Base-by-base conservation (phyloP, 2,797 vertebrate species). In the Hypotaenidia okinawae region DNA sequence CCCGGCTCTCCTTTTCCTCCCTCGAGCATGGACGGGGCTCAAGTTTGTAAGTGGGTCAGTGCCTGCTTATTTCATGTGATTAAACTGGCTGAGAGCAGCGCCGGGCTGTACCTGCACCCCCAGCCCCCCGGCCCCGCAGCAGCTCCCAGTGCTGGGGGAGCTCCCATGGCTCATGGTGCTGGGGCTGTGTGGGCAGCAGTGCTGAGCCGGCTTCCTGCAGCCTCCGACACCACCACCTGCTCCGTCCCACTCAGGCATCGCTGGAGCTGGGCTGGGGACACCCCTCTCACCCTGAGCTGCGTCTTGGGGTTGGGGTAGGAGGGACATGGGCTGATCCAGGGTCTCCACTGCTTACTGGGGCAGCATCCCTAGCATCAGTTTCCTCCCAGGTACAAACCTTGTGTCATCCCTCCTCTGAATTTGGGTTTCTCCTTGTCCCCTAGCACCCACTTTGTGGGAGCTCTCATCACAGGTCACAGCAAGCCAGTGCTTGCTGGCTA, bases 141-240 rank as follows among this genome's bases (percentile, higher is more conserved):
- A 70, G 45, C 51, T 82, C 61, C 28, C 43, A 45, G 43, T 10
- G 18, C 43, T 45, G 43, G 43, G 18, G 43, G 43, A 19, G 43
- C 18, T 45, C 43, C 43, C 43, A 8, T 43, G 41, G 41, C 41
- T 43, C 7, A 4, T 8, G 39, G 13, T 1, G 1, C 59, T 0
- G 5, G 8, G 24, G 19, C 79, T 75, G 24, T 3, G 9, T 4
- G 61, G 80, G 61, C 10, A 21, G 58, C 6, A 25, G 54, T 49
- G 41, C 22, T 0, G 1, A 32, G n/a, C 15, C 41, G 5, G 24
- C 12, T 6, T n/a, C 64, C 43, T 4, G 22, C 32, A n/a, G n/a
- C 32, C 27, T n/a, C 43, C 0, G 1, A 35, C 66, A 47, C 19
- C 22, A 5, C 28, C 21, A 3, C 1, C 13, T 11, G 18, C 76